These are phyloP conservation scores for Stenodera caucasica DNA, from an alignment of 2,888 invertebrate species.

Conservation along the genomic window DNA sequence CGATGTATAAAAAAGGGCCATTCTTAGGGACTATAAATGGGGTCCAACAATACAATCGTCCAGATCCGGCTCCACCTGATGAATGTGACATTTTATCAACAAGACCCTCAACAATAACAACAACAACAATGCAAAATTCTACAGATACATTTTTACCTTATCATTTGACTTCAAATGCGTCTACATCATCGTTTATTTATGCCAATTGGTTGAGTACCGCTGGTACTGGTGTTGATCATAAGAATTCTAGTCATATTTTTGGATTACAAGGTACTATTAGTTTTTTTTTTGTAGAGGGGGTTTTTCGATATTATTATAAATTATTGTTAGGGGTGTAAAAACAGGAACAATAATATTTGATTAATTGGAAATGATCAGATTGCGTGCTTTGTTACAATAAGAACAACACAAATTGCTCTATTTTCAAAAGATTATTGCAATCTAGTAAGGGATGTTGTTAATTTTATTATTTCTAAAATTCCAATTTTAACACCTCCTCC, in stretches of 20 bases:
- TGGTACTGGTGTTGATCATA: constrained; percentile 32
- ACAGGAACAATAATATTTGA: constrained; percentile 33
- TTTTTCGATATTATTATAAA: neutral
- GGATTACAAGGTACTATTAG: constrained; percentile 64
- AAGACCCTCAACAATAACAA: constrained; percentile 24
- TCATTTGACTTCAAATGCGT: constrained; percentile 43
- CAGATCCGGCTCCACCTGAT: constrained; percentile 48
- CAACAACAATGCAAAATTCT: constrained; percentile 14
- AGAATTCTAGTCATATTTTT: constrained; percentile 55
- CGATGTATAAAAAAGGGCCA: too few species aligned
- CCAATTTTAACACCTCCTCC: too few species aligned
- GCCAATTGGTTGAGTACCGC: constrained; percentile 49
- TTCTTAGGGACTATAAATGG: constrained; percentile 48
- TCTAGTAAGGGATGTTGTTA: constrained; percentile 29
- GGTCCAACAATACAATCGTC: constrained; percentile 44
- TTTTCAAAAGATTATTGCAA: neutral
- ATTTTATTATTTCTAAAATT: constrained; percentile 32
- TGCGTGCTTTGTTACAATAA: constrained; percentile 36
- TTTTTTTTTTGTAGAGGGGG: too few species aligned
- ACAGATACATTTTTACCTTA: constrained; percentile 43
- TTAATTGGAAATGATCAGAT: constrained; percentile 38
- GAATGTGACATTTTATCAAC: constrained; percentile 43
- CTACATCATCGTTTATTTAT: constrained; percentile 48
- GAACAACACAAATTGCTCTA: constrained; percentile 17
- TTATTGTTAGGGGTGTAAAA: neutral